Base-by-base conservation (phyloP, 2,113 vertebrate species). In the Azemiops feae region DNA sequence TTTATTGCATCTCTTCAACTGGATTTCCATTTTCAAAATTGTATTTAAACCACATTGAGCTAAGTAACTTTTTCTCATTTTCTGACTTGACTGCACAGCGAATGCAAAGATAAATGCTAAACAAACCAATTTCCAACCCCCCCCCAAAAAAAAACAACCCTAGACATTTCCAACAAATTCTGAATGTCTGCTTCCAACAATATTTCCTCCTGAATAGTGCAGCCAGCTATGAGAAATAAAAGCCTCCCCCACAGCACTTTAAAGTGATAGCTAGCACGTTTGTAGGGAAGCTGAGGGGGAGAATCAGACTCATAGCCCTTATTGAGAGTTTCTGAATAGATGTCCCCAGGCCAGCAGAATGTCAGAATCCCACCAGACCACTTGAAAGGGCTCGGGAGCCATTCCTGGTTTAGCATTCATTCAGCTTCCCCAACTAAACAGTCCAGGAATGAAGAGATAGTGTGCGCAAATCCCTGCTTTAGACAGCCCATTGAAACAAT, bases 221-320 rank as follows among this genome's bases (percentile, higher is more conserved):
- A 95, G 93, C 94, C 94, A 74, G 89, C 45, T 74, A 96, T 93
- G 94, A 95, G 93, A 97, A 97, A 97, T 96, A 97, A 95, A 92
- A 1, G 0, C 91, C 64, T 39, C 45, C 53, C 30, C 47, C 91
- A 3, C 69, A 2, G 74, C 92, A 95, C 0, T 0, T 88, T 58
- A 47, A 91, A 96, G 93, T 47, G 34, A 30, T 81, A 50, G 90
- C 1, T n/a, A 60, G 88, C 54, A 87, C 18, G 86, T 89, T 92
- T 89, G 60, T 16, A 81, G 86, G 50, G 86, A 88, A 74, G 47
- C 45, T 25, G 57, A 39, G 86, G 34, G 64, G 94, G 22, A 3
- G 1, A 34, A 23, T 53, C 47, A 0, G 0, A 0, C 45, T 52
- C 27, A 88, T 7, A 1, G 14, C 39, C n/a, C 20, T 4, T 10